A percentile compares a stretch with the other conserved stretches of the same genome.
These are phyloP conservation scores for Trimorus sp. DNA, from an alignment of 2,888 invertebrate genomes.

Conservation along the genomic window DNA sequence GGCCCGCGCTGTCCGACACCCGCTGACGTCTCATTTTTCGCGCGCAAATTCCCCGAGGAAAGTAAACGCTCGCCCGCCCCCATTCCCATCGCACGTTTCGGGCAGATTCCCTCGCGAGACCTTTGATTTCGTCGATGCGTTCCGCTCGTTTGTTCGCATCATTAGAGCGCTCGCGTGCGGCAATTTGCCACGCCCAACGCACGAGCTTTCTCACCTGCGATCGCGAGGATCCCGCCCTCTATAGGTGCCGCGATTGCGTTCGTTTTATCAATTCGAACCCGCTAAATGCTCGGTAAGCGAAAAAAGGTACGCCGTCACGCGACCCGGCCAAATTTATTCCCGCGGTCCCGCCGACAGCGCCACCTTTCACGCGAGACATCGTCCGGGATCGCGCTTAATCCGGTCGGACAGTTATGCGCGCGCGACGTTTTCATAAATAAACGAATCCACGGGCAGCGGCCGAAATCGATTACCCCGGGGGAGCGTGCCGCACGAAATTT, in stretches of 20 bases:
- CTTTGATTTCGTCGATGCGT: conserved; percentile 68
- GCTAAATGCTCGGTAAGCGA: conserved; percentile 28
- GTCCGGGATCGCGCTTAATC: conserved; percentile 12
- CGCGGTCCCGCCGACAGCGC: conserved; percentile 19
- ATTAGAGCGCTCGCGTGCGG: conserved; percentile 77
- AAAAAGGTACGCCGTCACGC: conserved; percentile 42
- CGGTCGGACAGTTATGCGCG: conserved; percentile 2
- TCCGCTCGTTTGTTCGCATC: conserved; percentile 77
- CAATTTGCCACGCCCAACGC: conserved; percentile 79
- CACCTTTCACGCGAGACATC: conserved; percentile 18
- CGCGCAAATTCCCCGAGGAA: conserved; percentile 34
- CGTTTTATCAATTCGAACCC: conserved; percentile 24
- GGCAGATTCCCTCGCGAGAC: conserved; percentile 59
- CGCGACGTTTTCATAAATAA: conserved; percentile 14
- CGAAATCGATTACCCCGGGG: conserved; percentile 12
- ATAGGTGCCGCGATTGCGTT: conserved; percentile 24
- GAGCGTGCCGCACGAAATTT: neutral
- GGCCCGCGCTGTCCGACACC: conserved; percentile 3
- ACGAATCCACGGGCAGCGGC: conserved; percentile 13
- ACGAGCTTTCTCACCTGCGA: conserved; percentile 77
- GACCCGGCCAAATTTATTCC: conserved; percentile 31
- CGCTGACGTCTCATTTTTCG: conserved; percentile 47
- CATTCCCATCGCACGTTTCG: conserved; percentile 62
- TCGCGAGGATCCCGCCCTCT: conserved; percentile 31
- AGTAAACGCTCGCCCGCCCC: conserved; percentile 27